These are phyloP conservation scores for Furcula furcula DNA, from an alignment of 2,888 invertebrate genomes.

Conservation along the genomic window DNA sequence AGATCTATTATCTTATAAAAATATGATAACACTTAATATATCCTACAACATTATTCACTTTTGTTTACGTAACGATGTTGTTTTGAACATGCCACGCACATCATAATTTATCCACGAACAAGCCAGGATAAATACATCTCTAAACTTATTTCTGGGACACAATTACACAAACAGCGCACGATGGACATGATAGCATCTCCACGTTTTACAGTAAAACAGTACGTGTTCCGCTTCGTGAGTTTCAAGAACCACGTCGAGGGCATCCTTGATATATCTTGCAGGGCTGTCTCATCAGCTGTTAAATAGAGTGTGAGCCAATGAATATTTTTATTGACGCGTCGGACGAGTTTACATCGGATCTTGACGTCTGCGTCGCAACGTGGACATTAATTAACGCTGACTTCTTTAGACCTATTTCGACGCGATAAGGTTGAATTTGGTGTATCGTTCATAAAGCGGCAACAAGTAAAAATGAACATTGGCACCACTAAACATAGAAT, in stretches of 20 bases:
- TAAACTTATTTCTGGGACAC: constrained; percentile 9
- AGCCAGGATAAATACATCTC: constrained; percentile 5
- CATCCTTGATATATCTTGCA: constrained; percentile 56
- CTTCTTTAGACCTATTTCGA: constrained; percentile 35
- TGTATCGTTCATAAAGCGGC: constrained; percentile 1
- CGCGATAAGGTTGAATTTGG: constrained; percentile 23
- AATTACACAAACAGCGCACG: constrained; percentile 26
- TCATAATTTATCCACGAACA: background rate
- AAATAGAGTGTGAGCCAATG: constrained; percentile 78
- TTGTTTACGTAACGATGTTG: background rate
- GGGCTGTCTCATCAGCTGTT: constrained; percentile 71
- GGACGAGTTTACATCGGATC: constrained; percentile 56
- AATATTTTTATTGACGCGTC: constrained; percentile 80
- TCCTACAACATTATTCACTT: too few species aligned
- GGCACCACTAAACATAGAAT: constrained; percentile 29
- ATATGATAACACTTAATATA: too few species aligned
- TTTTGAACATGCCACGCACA: background rate
- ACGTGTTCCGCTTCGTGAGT: constrained; percentile 21
- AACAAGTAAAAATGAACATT: constrained; percentile 26
- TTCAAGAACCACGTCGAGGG: constrained; percentile 21
- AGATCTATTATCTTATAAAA: too few species aligned
- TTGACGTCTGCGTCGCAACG: constrained; percentile 37
- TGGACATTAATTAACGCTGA: constrained; percentile 14
- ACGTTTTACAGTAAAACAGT: constrained; percentile 25
- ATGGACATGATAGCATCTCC: constrained; percentile 24